Percentiles rank a stretch among this genome's conserved stretches.
phyloP scores from a whole-genome alignment of 2,797 vertebrate genomes.

The Pempheris klunzingeri region DNA sequence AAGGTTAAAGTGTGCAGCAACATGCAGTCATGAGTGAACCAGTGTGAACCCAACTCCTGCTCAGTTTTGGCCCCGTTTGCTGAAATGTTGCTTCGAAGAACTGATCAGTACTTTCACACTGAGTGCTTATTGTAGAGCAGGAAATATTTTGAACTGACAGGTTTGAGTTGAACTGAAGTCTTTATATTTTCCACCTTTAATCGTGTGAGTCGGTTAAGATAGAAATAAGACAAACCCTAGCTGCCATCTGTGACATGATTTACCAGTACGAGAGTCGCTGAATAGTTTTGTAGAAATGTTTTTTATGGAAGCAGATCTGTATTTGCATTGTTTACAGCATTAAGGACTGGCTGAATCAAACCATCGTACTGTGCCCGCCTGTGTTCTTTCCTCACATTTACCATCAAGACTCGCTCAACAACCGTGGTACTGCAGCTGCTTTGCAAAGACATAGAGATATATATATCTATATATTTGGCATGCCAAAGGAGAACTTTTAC shows the following conservation, averaged over 20 bases:
- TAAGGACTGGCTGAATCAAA: constrained; percentile 24
- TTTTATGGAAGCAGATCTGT: constrained; percentile 58
- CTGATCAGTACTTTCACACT: neutral
- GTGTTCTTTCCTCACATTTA: constrained; percentile 10
- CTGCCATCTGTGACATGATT: constrained; percentile 26
- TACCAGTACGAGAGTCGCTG: constrained; percentile 41
- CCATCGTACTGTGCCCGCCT: constrained; percentile 2
- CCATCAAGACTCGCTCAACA: constrained; percentile 13
- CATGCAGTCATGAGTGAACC: neutral
- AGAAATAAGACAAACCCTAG: constrained; percentile 20
- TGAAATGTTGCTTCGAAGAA: constrained; percentile 13
- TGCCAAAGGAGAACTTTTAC: constrained; percentile 32
- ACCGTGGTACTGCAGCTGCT: constrained; percentile 54
- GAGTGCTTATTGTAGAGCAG: constrained; percentile 14
- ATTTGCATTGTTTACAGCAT: constrained; percentile 43
- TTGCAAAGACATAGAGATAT: constrained; percentile 27
- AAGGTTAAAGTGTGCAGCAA: constrained; percentile 49
- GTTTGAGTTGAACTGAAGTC: constrained; percentile 55
- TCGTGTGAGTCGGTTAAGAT: constrained; percentile 6
- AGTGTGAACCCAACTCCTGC: neutral
- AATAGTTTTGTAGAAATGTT: constrained; percentile 65
- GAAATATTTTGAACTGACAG: constrained; percentile 42
- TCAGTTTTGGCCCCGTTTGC: neutral
- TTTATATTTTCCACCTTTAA: constrained; percentile 44
- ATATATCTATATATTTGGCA: constrained; percentile 18